These are phyloP conservation scores for Hemicentrotus pulcherrimus DNA, from an alignment of 35 echinoderm and acorn worm species.

Conservation along the genomic window DNA sequence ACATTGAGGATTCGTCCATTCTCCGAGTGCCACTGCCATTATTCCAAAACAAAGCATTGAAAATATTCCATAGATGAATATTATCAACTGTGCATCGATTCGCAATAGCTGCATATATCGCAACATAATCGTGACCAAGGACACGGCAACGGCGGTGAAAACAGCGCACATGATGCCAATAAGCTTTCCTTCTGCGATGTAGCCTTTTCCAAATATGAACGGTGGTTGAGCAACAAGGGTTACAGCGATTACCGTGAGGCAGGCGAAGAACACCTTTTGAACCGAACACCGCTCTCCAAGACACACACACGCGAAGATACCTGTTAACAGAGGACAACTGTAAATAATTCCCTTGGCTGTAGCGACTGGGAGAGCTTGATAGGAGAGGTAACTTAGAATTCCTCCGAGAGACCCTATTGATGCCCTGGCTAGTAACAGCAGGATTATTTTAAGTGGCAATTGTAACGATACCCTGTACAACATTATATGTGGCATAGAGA, in stretches of 20 bases:
- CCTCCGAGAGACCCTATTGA: neutral
- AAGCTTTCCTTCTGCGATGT: neutral
- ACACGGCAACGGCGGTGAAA: neutral
- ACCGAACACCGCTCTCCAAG: neutral
- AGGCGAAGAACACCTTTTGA: neutral
- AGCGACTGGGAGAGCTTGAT: neutral
- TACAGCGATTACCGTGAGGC: neutral
- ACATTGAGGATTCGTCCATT: neutral
- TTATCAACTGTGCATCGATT: neutral
- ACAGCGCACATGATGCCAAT: neutral
- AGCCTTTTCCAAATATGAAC: neutral
- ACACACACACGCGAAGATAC: neutral
- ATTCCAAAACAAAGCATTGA: neutral
- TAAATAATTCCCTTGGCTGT: neutral
- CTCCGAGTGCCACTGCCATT: neutral
- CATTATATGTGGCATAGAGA: neutral
- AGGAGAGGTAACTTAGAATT: neutral
- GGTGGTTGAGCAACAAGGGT: neutral
- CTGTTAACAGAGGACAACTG: neutral
- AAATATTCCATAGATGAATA: neutral
- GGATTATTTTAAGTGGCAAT: neutral
- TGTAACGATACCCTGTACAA: neutral
- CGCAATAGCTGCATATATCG: neutral
- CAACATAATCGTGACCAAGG: neutral
- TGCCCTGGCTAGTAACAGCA: neutral